phyloP scores from a whole-genome alignment of 2,888 invertebrate genomes.

The Morinoia aosen region DNA sequence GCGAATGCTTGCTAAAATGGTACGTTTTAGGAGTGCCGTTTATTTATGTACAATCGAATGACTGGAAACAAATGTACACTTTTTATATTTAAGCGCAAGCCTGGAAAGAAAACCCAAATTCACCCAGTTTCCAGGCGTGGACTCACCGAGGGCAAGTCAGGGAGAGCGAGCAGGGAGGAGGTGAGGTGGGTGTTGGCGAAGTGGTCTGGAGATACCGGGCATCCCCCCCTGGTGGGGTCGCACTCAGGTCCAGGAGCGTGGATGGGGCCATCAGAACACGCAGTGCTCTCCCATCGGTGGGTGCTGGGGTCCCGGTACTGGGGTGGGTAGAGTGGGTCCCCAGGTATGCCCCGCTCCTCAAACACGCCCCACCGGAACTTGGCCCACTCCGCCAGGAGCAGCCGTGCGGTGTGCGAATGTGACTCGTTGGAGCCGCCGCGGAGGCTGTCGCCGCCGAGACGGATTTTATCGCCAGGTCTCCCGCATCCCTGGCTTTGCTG shows the following conservation, averaged over 20 bases:
- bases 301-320: conserved; percentile 72
- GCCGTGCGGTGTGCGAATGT: conserved; percentile 70
- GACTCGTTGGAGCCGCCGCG: conserved; percentile 65
- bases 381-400: conserved; percentile 77
- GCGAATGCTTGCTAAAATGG: no score
- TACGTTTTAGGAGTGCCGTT: no score
- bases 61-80: no score
- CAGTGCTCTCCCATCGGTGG: conserved; percentile 62
- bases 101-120: no score
- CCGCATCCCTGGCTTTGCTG: conserved; percentile 78
- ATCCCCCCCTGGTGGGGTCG: conserved; percentile 59
- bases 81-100: no score
- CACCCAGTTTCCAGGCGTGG: no score
- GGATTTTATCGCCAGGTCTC: conserved; percentile 76
- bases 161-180: conserved; percentile 65
- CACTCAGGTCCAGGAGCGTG: conserved; percentile 57
- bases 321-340: conserved; percentile 76
- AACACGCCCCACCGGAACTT: conserved; percentile 81
- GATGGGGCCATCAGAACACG: conserved; percentile 60
- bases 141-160: conserved; percentile 62
- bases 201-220: conserved; percentile 61
- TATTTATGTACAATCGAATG: no score
- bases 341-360: conserved; percentile 77
- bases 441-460: conserved; percentile 71
- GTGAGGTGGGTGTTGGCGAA: conserved; percentile 61